A percentile compares a stretch with the other conserved stretches of the same genome.
phyloP scores from a whole-genome alignment of 2,113 vertebrate species.

The Apeltes quadracus region DNA sequence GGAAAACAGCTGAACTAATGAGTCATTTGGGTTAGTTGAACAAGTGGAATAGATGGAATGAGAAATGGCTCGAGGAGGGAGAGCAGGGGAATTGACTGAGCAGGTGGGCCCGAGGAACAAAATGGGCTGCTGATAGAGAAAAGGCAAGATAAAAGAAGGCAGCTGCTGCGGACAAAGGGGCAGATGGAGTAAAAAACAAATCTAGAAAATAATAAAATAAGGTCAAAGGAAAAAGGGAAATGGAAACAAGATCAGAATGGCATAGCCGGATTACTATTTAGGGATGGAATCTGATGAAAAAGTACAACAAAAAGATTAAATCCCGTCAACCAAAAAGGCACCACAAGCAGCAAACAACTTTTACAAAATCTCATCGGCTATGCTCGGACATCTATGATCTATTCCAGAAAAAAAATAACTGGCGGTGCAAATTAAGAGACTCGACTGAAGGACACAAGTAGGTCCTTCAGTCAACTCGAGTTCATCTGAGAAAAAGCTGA shows the following conservation, averaged over 20 bases:
- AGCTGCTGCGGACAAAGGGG: slow-evolving; percentile 35
- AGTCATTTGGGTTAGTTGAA: slow-evolving; percentile 28
- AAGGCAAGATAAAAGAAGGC: slow-evolving; percentile 50
- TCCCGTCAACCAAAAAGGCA: neutral
- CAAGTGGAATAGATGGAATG: slow-evolving; percentile 39
- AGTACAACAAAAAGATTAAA: slow-evolving; percentile 4
- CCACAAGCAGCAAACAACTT: slow-evolving; percentile 19
- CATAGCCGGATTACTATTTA: slow-evolving; percentile 15
- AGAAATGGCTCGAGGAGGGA: slow-evolving; percentile 35
- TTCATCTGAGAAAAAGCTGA: neutral
- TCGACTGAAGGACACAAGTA: neutral
- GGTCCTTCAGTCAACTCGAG: slow-evolving; percentile 24
- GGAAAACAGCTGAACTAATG: slow-evolving; percentile 32
- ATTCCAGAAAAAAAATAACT: slow-evolving; percentile 7
- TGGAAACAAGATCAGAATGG: slow-evolving; percentile 40
- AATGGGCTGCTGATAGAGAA: slow-evolving; percentile 36
- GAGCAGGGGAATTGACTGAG: slow-evolving; percentile 23
- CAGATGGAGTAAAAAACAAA: slow-evolving; percentile 3
- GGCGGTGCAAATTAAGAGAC: slow-evolving; percentile 8
- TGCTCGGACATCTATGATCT: slow-evolving; percentile 8
- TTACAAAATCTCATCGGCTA: slow-evolving; percentile 1
- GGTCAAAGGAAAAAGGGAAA: slow-evolving; percentile 38
- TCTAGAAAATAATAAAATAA: slow-evolving; percentile 3
- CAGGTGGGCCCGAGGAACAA: slow-evolving; percentile 45
- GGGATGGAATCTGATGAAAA: slow-evolving; percentile 34